These are phyloP conservation scores for Xestia c-nigrum DNA, from an alignment of 2,888 invertebrate species.

Conservation along the genomic window DNA sequence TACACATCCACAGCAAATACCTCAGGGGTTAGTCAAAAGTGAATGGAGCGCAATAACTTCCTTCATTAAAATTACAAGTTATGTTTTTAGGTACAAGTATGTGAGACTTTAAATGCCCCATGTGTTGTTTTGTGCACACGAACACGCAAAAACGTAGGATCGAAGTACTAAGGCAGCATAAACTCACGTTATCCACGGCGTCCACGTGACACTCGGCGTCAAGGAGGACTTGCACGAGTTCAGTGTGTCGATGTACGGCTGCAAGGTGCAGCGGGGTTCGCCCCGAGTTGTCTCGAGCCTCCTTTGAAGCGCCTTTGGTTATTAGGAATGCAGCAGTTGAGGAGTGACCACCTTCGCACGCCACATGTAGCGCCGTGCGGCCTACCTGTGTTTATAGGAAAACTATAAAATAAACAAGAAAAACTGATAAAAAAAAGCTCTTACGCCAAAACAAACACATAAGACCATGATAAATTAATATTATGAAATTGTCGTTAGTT, in stretches of 20 bases:
- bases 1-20: neutral
- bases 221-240: conserved; percentile 93
- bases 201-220: conserved; percentile 92
- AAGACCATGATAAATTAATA: neutral
- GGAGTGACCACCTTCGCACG: conserved; percentile 92
- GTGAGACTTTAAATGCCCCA: neutral
- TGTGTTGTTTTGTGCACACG: conserved; percentile 24
- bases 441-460: neutral
- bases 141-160: conserved; percentile 43
- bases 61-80: neutral
- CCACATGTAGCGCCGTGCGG: conserved; percentile 93
- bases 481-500: neutral
- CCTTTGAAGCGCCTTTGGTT: conserved; percentile 91
- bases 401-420: neutral
- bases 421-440: neutral
- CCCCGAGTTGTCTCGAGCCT: conserved; percentile 93
- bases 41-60: neutral
- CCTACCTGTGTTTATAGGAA: conserved; percentile 74
- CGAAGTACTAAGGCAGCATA: conserved; percentile 64
- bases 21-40: neutral
- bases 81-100: neutral
- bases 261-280: conserved; percentile 94
- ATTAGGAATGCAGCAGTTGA: conserved; percentile 91
- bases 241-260: conserved; percentile 93
- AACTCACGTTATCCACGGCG: conserved; percentile 83